Evolutionary conservation across 2,888 invertebrate species (phyloP), one percentile per base, ranked within the genome.

Genomic region (Galerucella pusilla): DNA sequence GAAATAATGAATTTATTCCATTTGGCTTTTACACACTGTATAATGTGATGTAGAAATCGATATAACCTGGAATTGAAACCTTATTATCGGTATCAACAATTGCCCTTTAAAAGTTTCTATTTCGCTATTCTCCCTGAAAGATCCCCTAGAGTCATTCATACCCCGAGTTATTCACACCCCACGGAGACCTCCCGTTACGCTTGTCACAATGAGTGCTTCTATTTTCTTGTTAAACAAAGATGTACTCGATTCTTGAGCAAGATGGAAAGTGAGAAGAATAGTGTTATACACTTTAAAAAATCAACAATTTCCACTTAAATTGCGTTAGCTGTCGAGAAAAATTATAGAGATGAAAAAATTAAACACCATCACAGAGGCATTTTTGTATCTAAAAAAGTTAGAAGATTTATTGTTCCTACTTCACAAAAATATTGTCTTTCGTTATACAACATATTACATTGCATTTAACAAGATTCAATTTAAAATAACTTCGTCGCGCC

Each of bases 101-200:
- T 45, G 64, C 46, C 64, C 45, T 65, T 65, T 65, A 46, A n/a
- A 45, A 65, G 64, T 65, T 46, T 42, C 64, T 7, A 65, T 72
- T 65, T 71, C 65, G 20, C 65, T 45, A 35, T 42, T 68, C 75
- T 61, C 80, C 75, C 74, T 82, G 79, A 52, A 81, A 78, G 68
- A 81, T 77, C 54, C 78, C 77, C 78, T 63, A 75, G 60, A 77
- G 76, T 74, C 75, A 78, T 75, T 71, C 75, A 75, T 75, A 71
- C 76, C 78, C 76, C 74, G 67, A 77, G 76, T 74, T 75, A 78
- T 75, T 71, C 75, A 77, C 78, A 70, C 76, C 78, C 76, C 72
- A 57, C 69, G 42, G 73, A 68, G 70, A 74, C 63, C 70, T 73
- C 76, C 74, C 71, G 76, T 78, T 74, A 74, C 72, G 78, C 73